These are phyloP conservation scores for Pan paniscus DNA, from an alignment of 2,113 vertebrate genomes.

Conservation along the genomic window DNA sequence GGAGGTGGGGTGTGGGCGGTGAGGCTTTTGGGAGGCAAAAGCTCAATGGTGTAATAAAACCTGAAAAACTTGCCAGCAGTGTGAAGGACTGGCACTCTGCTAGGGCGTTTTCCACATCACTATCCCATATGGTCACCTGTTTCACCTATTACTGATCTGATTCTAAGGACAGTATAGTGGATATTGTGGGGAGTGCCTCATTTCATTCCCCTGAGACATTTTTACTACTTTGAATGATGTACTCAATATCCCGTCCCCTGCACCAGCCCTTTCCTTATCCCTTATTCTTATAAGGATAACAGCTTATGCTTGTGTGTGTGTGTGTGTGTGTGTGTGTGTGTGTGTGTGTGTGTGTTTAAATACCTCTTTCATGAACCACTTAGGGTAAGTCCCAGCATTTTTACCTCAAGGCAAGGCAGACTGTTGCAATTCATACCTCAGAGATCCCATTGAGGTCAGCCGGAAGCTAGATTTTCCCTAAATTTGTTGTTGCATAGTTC, in stretches of 20 bases:
- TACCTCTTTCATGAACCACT: neutral
- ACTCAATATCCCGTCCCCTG: fast-evolving
- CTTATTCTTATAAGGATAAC: neutral
- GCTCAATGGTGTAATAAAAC: neutral
- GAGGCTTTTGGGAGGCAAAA: neutral
- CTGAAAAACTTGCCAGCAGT: neutral
- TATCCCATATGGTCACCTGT: neutral
- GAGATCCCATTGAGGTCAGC: neutral
- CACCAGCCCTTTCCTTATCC: neutral
- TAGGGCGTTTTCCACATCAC: neutral
- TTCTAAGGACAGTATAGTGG: neutral
- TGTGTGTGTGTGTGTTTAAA: too few species aligned
- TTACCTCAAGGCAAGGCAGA: neutral
- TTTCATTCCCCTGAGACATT: neutral
- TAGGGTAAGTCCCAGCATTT: neutral
- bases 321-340: too few species aligned
- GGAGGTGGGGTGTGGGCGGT: neutral
- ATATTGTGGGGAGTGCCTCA: neutral
- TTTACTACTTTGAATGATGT: neutral
- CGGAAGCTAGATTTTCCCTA: neutral
- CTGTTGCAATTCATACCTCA: neutral
- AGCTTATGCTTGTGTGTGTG: neutral
- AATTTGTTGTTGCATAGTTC: neutral
- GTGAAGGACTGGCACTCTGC: neutral
- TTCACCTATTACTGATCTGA: neutral